Base-by-base conservation (phyloP, 2,888 invertebrate species). In the Euproctis similis region DNA sequence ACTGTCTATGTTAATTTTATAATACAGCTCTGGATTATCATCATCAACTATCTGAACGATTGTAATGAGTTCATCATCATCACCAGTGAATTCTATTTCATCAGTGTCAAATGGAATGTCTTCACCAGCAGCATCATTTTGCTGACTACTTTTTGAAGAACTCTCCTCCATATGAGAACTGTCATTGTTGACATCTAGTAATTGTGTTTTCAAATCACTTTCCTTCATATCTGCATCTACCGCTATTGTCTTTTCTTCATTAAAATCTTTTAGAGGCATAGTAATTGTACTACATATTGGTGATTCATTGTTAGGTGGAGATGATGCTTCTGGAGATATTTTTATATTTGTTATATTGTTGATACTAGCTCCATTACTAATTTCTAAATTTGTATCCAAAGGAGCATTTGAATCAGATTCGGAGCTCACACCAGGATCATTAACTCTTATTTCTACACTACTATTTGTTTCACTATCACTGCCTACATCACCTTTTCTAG, bases 401-500 rank as follows among this genome's bases (percentile, higher is more conserved):
- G 74, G 75, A 36, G 74, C 67, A 62, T 81, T 82, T 0, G 81
- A 80, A 42, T 85, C 85, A n/a, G 85, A 85, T 47, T 85, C 85
- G 13, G 85, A 85, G 30, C 81, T 73, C 9, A 69, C 74, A 65
- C 76, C 69, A 4, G 74, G 73, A 49, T 85, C 85, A 19, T 74
- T 58, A 21, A 72, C 64, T 47, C 73, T 76, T 35, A 77, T 71
- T 53, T 84, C 80, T 41, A 82, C 38, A 55, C 78, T 85, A 47
- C 80, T 82, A 31, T 71, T 82, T 16, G 80, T 84, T 66, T 85
- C 86, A 69, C 84, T 84, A 33, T 85, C 82, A 68, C 82, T 84
- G 17, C 84, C 72, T 36, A 75, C 39, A 28, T 85, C 85, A 58
- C 65, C 73, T 49, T 78, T 81, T 38, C 61, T 78, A 34, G 50